Evolutionary conservation across 2,113 vertebrate species (phyloP).

Genomic region (Struthio camelus): DNA sequence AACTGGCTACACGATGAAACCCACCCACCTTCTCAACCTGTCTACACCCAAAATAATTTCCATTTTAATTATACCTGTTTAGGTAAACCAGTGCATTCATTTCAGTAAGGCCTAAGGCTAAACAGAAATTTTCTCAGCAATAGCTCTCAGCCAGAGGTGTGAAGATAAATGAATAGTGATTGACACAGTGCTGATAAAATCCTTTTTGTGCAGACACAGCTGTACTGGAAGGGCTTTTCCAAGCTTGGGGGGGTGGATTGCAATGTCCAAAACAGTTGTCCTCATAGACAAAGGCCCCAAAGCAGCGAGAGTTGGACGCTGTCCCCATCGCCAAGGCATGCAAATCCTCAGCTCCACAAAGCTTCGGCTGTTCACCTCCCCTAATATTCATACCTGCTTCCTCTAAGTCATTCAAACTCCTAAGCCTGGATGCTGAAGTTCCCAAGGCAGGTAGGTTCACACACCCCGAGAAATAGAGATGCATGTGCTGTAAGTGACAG

Average conservation of each 20-base stretch:
- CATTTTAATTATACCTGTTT: background rate
- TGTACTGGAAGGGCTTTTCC: background rate
- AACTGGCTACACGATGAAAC: background rate
- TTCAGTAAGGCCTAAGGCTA: background rate
- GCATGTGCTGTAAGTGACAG: fast-evolving
- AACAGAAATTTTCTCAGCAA: background rate
- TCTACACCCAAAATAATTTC: background rate
- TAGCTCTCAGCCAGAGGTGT: background rate
- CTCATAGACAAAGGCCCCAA: background rate
- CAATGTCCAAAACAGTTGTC: background rate
- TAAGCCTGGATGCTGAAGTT: background rate
- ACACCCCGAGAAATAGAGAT: background rate
- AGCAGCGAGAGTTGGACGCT: background rate
- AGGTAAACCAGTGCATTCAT: background rate
- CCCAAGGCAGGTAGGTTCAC: background rate
- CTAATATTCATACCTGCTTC: background rate
- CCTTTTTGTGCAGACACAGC: background rate
- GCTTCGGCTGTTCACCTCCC: background rate
- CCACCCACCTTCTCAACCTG: background rate
- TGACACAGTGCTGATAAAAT: fast-evolving
- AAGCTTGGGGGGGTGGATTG: background rate
- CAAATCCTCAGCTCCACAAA: background rate
- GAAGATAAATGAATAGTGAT: background rate
- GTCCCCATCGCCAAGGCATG: background rate
- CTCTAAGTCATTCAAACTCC: background rate